Evolutionary conservation across 2,113 vertebrate genomes (phyloP), one percentile per base, ranked within the genome.

Genomic region (Forbesichthys agassizii): DNA sequence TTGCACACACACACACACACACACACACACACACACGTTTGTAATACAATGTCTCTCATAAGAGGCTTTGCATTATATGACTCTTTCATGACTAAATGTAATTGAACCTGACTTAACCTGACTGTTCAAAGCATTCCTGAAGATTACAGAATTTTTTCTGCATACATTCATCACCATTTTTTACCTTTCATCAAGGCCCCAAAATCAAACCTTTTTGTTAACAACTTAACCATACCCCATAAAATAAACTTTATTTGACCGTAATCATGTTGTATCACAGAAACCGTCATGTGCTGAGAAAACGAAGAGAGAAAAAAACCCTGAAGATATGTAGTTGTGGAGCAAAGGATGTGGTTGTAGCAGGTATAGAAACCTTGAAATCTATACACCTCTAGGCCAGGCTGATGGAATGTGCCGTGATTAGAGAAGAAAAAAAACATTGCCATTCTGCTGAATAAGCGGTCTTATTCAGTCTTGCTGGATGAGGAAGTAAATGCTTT

Each of bases 111-210:
- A 42, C 7, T 42, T 5, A 42, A 42, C 36, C 36, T 16, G 16
- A 16, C 33, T 59, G 12, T 59, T 27, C 56, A 59, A 59, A 59
- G 52, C 27, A 11, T 10, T 27, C 33, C 27, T 12, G 13, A 54
- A 54, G 2, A 54, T 51, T 42, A n/a, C 4, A 27, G 27, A 27
- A 27, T 20, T 6, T 27, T 42, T 42, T 42, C 36, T 42, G 36
- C 36, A 42, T 5, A 42, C 36, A 5, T 42, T 42, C 53, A n/a
- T 7, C 27, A 27, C 27, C 27, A 11, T 13, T 51, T 51, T 58
- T 61, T 61, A 74, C 77, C 72, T 81, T 82, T 73, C 68, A 62
- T 49, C 46, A 55, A 68, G 71, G 66, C n/a, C 58, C 73, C 33
- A 53, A 68, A 71, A 74, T 70, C 64, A 82, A 74, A 74, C 36